Conservation (phyloP, 2,113 vertebrate species). For the Pseudonaja textilis region DNA sequence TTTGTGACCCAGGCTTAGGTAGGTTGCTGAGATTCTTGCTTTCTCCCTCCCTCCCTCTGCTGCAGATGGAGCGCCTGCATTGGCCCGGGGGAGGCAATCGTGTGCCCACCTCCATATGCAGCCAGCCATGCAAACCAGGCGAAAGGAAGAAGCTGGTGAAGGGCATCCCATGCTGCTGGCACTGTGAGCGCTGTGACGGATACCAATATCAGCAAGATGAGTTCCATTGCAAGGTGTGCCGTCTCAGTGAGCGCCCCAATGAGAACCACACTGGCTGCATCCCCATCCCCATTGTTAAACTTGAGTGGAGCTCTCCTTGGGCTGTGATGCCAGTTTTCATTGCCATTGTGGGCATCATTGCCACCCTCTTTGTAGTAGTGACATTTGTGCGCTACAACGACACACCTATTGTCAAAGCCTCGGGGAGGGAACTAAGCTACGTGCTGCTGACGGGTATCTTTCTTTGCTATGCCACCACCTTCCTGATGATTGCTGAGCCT, state of each 20-base stretch:
- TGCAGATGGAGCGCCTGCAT: conserved; percentile 84
- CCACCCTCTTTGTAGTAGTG: conserved; percentile 87
- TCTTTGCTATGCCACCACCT: conserved; percentile 92
- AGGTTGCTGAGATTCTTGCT: background rate
- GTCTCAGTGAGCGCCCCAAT: conserved; percentile 88
- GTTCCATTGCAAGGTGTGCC: conserved; percentile 91
- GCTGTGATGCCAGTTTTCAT: conserved; percentile 89
- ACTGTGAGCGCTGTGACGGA: conserved; percentile 91
- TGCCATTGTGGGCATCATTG: conserved; percentile 87
- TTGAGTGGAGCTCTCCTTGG: conserved; percentile 95
- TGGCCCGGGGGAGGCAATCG: conserved; percentile 82
- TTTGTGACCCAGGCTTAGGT: background rate
- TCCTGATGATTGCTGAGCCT: conserved; percentile 92
- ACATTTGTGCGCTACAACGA: conserved; percentile 95
- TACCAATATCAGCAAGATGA: conserved; percentile 95
- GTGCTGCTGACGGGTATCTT: conserved; percentile 94
- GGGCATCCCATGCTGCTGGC: conserved; percentile 95
- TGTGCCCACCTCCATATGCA: conserved; percentile 89
- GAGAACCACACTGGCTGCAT: conserved; percentile 90
- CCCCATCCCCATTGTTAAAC: conserved; percentile 90
- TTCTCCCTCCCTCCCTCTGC: background rate
- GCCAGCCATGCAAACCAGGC: conserved; percentile 86
- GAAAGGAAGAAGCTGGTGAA: conserved; percentile 94
- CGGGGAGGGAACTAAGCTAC: conserved; percentile 92
- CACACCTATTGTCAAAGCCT: conserved; percentile 94